Evolutionary conservation across 2,888 invertebrate genomes (phyloP).

Genomic region (Melanotus villosus): DNA sequence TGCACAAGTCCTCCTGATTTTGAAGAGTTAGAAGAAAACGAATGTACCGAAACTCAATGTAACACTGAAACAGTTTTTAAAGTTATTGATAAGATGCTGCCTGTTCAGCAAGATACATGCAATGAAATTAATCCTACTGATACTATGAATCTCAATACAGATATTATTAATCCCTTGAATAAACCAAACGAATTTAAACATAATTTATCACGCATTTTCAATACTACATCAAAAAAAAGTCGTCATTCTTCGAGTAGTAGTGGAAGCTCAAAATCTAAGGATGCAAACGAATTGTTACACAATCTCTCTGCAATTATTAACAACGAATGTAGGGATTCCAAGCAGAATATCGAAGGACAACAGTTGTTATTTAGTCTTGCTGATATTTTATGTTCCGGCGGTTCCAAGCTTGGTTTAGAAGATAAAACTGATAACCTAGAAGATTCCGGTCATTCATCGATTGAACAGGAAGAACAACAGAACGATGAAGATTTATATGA

Average conservation of each 20-base stretch:
- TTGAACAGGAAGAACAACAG: constrained; percentile 37
- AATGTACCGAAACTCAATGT: constrained; percentile 11
- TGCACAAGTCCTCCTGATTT: constrained; percentile 45
- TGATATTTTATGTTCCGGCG: constrained; percentile 47
- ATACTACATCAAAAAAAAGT: background rate
- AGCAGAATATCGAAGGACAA: constrained; percentile 49
- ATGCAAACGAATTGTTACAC: constrained; percentile 49
- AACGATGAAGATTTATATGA: constrained; percentile 20
- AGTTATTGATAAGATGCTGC: constrained; percentile 47
- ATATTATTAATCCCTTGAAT: background rate
- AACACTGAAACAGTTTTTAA: constrained; percentile 45
- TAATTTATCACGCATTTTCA: constrained; percentile 38
- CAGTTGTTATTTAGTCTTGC: constrained; percentile 49
- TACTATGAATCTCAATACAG: background rate
- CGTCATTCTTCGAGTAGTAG: constrained; percentile 15
- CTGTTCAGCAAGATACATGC: background rate
- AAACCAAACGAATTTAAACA: constrained; percentile 19
- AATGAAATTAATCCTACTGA: background rate
- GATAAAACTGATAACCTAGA: constrained; percentile 31
- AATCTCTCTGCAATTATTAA: constrained; percentile 50
- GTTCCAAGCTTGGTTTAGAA: constrained; percentile 11
- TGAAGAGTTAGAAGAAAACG: constrained; percentile 34
- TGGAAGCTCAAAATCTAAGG: constrained; percentile 38
- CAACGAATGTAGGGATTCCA: constrained; percentile 37
- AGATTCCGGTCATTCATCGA: constrained; percentile 50